Conservation (phyloP, 2,113 vertebrate genomes). For the Crotalus helleri region DNA sequence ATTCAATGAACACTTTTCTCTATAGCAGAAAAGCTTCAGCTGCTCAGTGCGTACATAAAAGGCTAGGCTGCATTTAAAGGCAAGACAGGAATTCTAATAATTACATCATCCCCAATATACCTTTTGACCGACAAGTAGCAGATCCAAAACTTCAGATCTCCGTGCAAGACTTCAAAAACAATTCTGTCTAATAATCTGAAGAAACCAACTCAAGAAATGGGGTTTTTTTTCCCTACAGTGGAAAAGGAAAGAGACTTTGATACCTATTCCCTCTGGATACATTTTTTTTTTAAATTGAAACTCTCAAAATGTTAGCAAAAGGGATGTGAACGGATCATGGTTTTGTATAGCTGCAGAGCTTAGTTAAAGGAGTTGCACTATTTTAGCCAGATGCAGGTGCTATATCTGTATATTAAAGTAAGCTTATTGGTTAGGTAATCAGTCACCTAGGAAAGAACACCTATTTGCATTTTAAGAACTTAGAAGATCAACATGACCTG, state of each 20-base stretch:
- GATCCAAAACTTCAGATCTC: background rate
- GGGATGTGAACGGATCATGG: background rate
- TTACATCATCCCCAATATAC: background rate
- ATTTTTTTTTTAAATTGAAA: background rate
- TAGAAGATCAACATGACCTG: background rate
- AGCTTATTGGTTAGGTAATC: background rate
- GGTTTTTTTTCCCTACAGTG: background rate
- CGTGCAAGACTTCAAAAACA: background rate
- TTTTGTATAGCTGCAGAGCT: background rate
- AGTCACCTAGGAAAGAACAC: background rate
- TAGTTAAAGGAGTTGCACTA: background rate
- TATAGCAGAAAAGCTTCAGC: background rate
- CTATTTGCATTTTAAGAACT: background rate
- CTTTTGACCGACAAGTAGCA: background rate
- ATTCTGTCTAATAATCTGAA: background rate
- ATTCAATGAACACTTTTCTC: background rate
- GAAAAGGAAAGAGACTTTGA: background rate
- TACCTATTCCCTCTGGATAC: too few species aligned
- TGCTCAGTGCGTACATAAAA: background rate
- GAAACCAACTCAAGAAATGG: background rate
- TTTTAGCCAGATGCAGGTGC: background rate
- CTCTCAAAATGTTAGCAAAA: background rate
- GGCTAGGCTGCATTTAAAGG: background rate
- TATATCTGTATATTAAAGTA: background rate
- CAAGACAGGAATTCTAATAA: background rate